Base-by-base conservation (phyloP, 92 coral and sea anemone genomes). In the Zoanthus solanderi region DNA sequence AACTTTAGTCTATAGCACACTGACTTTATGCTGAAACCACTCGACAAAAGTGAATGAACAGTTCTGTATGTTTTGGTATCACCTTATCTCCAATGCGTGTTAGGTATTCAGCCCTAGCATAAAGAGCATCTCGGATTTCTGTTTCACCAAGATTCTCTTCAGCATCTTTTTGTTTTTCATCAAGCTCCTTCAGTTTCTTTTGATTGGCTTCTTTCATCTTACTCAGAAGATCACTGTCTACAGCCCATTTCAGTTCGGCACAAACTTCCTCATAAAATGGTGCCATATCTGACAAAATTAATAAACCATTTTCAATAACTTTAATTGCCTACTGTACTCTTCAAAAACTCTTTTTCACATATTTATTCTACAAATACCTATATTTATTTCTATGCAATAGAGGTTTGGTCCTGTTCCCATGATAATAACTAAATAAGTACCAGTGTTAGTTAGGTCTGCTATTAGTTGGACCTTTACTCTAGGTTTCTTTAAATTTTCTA, bases 71-170 rank as follows among this genome's bases (percentile, higher is more conserved):
- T 50, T 37, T 5, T 17, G 29, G 8, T 31, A 72, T 44, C 72
- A 96, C 99, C 95, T 97, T 97, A 28, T 97, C 94, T 0, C 99
- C 99, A 84, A 97, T 95, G 72, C 89, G 94, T 75, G 96, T 93
- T 14, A 97, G 92, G 78, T 97, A 92, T 45, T 97, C 99, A 50
- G 97, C 99, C 72, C 92, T 92, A 4, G 98, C 88, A 87, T 88
- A 93, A 75, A 95, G 73, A 30, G 92, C 99, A 95, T 97, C 99
- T 72, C 99, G 85, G 60, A 97, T 88, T 86, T 97, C 99, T 30
- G 99, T 97, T 66, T 97, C 99, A 15, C 99, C 99, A 45, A 97
- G 83, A 76, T 97, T 97, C 86, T 93, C 98, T 72, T 97, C 98
- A 0, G 99, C 97, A 91, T 93, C 98, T 76, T 95, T 96, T 0